Evolutionary conservation across 2,113 vertebrate species (phyloP).

Genomic region (Candoia aspera): DNA sequence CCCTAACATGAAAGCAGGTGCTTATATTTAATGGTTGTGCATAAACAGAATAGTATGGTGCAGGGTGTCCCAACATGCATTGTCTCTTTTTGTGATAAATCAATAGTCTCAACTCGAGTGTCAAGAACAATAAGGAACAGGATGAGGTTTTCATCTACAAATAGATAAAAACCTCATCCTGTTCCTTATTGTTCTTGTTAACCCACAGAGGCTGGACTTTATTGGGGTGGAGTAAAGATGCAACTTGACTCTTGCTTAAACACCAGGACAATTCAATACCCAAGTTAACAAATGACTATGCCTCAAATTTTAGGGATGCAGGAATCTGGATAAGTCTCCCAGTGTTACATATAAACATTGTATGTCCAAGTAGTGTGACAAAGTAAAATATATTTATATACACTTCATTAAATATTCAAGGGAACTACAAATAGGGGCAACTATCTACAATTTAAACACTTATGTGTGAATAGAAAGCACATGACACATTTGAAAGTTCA

Average conservation of each 20-base stretch:
- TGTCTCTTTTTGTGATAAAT: not conserved
- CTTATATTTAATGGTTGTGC: not conserved
- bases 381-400: not conserved
- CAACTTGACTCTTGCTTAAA: not conserved
- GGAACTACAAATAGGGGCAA: not conserved
- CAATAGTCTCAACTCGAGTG: not conserved
- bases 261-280: not conserved
- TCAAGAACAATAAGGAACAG: not conserved
- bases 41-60: not conserved
- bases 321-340: not conserved
- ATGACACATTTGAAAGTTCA: not conserved
- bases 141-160: not conserved
- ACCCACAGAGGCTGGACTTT: not conserved
- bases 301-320: not conserved
- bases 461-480: not conserved
- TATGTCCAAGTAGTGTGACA: not conserved
- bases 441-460: not conserved
- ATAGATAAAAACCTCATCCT: no score
- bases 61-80: not conserved
- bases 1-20: not conserved
- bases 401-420: not conserved
- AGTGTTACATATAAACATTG: not conserved
- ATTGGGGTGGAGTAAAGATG: not conserved
- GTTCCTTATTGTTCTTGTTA: no score
- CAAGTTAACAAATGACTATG: not conserved